Percentiles rank a stretch among this genome's conserved stretches.
phyloP scores from a whole-genome alignment of 2,113 vertebrate species.

The Labeo catla region DNA sequence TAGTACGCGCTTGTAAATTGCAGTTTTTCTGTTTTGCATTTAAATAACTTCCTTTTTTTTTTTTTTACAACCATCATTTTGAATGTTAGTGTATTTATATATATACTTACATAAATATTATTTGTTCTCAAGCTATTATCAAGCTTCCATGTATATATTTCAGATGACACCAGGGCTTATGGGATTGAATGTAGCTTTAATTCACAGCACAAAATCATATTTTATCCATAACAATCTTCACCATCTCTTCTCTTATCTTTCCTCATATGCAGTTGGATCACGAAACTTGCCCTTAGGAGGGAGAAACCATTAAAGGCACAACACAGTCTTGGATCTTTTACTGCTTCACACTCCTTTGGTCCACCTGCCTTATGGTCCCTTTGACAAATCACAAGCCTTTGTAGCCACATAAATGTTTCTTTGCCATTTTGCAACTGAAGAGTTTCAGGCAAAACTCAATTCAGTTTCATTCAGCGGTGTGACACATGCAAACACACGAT shows the following conservation, averaged over 20 bases:
- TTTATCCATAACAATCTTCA: conserved; percentile 44
- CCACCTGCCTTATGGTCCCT: conserved; percentile 24
- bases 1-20: too few relatives aligned
- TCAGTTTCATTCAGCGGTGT: background rate
- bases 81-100: background rate
- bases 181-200: conserved; percentile 57
- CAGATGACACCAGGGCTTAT: conserved; percentile 34
- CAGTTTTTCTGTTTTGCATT: too few relatives aligned
- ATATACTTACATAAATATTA: background rate
- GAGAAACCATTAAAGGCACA: conserved; percentile 11
- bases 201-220: conserved; percentile 63
- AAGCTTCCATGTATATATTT: background rate
- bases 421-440: background rate
- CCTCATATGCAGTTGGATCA: conserved; percentile 53
- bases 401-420: background rate
- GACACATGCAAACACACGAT: conserved; percentile 41
- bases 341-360: conserved; percentile 46
- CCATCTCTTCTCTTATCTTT: conserved; percentile 23
- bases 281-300: conserved; percentile 29
- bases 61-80: too few relatives aligned
- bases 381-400: conserved; percentile 14
- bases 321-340: conserved; percentile 9
- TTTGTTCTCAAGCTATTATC: background rate
- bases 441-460: conserved; percentile 17
- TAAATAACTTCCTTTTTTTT: too few relatives aligned